Conservation (phyloP, 2,797 vertebrate species). For the Stomatorhinus walkeri region DNA sequence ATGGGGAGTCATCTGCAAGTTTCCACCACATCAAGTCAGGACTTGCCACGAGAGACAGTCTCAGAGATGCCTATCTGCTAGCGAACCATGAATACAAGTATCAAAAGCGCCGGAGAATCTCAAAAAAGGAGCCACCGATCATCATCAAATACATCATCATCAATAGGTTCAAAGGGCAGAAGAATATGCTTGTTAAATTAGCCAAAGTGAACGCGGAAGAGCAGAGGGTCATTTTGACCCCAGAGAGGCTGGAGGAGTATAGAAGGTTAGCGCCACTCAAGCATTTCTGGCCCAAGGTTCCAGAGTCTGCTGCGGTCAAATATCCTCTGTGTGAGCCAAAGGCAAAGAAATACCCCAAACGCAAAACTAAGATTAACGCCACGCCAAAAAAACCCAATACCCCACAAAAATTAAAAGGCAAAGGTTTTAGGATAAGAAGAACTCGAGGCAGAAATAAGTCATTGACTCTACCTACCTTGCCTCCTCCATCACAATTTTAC, state of each 20-base stretch:
- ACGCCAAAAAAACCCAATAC: constrained; percentile 70
- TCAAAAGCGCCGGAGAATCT: constrained; percentile 78
- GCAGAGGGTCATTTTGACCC: constrained; percentile 75
- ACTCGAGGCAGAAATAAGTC: constrained; percentile 48
- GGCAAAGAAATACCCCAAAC: constrained; percentile 80
- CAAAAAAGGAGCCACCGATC: constrained; percentile 85
- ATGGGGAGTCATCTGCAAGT: constrained; percentile 67
- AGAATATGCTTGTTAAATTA: constrained; percentile 97
- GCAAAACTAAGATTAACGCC: constrained; percentile 73
- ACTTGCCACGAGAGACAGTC: constrained; percentile 52
- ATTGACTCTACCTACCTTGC: constrained; percentile 57
- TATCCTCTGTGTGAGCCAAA: constrained; percentile 77
- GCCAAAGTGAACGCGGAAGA: constrained; percentile 80
- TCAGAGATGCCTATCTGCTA: constrained; percentile 41
- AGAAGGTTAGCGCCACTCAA: constrained; percentile 87
- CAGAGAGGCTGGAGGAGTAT: constrained; percentile 77
- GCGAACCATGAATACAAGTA: constrained; percentile 57
- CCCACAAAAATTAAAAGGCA: constrained; percentile 61
- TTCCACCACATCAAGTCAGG: constrained; percentile 65
- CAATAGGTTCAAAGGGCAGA: constrained; percentile 96
- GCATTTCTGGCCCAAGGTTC: constrained; percentile 91
- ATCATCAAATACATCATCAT: constrained; percentile 99
- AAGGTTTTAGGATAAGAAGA: constrained; percentile 49
- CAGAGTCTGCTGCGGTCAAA: constrained; percentile 82
- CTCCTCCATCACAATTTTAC: constrained; percentile 75